Evolutionary conservation across 2,797 vertebrate genomes (phyloP).

Genomic region (Hylomyscus alleni): DNA sequence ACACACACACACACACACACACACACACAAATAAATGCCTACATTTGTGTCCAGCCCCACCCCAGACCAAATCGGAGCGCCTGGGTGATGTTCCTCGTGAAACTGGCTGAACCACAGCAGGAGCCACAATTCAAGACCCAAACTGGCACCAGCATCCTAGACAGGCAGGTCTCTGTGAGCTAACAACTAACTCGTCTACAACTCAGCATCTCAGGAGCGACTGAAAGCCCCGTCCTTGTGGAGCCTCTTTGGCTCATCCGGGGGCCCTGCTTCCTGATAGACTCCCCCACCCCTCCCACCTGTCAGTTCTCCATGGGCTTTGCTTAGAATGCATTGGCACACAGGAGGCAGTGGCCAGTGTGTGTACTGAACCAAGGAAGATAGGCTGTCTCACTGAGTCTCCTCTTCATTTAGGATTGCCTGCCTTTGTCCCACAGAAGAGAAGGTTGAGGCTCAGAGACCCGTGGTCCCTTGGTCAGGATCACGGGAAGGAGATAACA

Average conservation of each 20-base stretch:
- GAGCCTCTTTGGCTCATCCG: background rate
- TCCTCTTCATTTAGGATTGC: background rate
- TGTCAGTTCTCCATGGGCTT: background rate
- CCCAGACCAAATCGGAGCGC: background rate
- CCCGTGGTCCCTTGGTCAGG: background rate
- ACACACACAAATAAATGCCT: too few relatives aligned
- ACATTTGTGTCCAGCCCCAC: background rate
- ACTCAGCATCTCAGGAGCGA: rapidly evolving
- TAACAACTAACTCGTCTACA: rapidly evolving
- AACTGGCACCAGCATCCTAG: background rate
- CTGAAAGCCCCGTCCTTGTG: background rate
- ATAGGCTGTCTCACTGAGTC: background rate
- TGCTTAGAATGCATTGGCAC: background rate
- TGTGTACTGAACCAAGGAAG: background rate
- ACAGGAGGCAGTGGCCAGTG: background rate
- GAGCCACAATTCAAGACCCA: background rate
- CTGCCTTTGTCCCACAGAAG: background rate
- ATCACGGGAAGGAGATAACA: background rate
- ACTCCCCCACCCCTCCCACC: background rate
- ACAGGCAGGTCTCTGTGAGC: background rate
- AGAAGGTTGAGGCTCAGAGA: background rate
- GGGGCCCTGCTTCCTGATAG: background rate
- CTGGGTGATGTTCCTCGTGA: background rate
- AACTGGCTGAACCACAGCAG: background rate
- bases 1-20: too few relatives aligned